Evolutionary conservation across 2,888 invertebrate species (phyloP), one percentile per base, ranked within the genome.

Genomic region (Eretmocerus hayati): DNA sequence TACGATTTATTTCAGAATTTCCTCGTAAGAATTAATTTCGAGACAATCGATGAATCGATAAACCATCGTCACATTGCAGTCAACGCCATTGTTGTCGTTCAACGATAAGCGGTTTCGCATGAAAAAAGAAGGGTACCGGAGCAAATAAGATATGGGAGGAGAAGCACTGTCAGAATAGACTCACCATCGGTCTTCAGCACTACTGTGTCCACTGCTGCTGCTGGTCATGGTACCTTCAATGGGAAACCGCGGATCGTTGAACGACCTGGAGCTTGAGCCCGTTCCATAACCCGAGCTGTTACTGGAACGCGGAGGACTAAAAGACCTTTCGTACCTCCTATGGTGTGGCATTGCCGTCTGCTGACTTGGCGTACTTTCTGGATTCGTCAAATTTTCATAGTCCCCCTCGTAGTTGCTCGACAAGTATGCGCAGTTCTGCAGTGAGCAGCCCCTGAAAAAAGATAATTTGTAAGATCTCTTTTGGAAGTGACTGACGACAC

Each of bases 211-310:
- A 62, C 79, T 80, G 54, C 80, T 80, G 52, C 79, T 79, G 65
- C 79, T 79, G 16, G 80, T 80, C 72, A 81, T 72, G 51, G 80
- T 77, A 45, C 79, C 80, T 74, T 77, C 69, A 54, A 71, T 59
- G 47, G 64, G 65, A 59, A 67, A 69, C 44, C 71, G 64, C 30
- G 71, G 70, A 62, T 71, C 69, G 60, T 68, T 70, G 61, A 70
- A 70, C 56, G 71, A 71, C 55, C 69, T 64, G 45, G 71, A 71
- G 59, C 71, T 71, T 21, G 71, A 71, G 69, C 87, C 88, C 6
- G 89, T 89, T 49, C 88, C 88, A 67, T 90, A 90, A 4, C 88
- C 88, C 31, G 87, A 87, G 74, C 87, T 87, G 67, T 85, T 87
- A 62, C 84, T 84, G 54, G 88, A 84, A 62, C 87, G 79, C 43